These are phyloP conservation scores for Eucriotettix oculatus DNA, from an alignment of 2,888 invertebrate genomes.

Conservation along the genomic window DNA sequence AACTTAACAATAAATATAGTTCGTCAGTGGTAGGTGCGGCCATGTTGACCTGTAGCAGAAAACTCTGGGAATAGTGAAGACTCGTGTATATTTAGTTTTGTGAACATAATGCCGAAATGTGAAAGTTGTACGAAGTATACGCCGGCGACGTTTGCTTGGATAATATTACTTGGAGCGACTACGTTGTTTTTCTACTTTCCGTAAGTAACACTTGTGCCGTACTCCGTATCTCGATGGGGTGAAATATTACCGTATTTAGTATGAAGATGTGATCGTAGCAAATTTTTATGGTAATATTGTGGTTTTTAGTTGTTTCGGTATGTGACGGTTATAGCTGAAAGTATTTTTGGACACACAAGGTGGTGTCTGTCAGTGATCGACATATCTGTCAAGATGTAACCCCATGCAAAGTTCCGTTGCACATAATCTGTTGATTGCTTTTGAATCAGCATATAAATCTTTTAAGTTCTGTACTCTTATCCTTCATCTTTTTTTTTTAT, in stretches of 20 bases:
- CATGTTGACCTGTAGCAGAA: constrained; percentile 38
- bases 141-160: constrained; percentile 98
- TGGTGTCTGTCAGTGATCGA: too few relatives aligned
- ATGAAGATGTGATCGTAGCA: background rate
- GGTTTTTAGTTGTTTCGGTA: background rate
- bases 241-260: background rate
- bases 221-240: too few relatives aligned
- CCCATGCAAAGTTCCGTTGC: too few relatives aligned
- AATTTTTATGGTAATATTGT: background rate
- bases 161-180: constrained; percentile 81
- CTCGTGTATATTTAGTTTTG: constrained; percentile 9
- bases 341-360: too few relatives aligned
- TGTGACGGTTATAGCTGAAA: too few relatives aligned
- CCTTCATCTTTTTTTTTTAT: too few relatives aligned
- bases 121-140: constrained; percentile 91
- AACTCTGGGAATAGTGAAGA: constrained; percentile 17
- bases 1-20: constrained; percentile 3
- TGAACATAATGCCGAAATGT: constrained; percentile 77
- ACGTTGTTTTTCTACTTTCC: constrained; percentile 92
- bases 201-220: constrained; percentile 50
- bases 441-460: too few relatives aligned
- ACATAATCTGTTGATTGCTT: too few relatives aligned
- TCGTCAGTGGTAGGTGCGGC: constrained; percentile 26
- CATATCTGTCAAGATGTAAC: too few relatives aligned
- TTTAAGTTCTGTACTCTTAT: too few relatives aligned